These are phyloP conservation scores for Pica pica DNA, from an alignment of 2,113 vertebrate genomes.

Conservation along the genomic window DNA sequence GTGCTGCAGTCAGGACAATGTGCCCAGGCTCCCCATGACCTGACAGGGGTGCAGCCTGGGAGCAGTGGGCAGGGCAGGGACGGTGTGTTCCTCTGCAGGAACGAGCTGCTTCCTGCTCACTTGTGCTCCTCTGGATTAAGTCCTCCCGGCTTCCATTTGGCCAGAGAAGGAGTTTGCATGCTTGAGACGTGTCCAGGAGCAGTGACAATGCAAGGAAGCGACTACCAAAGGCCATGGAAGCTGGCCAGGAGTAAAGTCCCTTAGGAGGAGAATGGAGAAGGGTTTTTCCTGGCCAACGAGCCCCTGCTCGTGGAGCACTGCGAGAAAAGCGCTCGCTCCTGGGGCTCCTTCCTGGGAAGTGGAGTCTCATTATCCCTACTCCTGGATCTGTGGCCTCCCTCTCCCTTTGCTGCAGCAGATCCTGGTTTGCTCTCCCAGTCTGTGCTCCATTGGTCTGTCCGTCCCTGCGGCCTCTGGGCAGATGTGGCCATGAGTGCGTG, in stretches of 20 bases:
- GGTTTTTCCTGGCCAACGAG: background rate
- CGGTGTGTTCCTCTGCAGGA: background rate
- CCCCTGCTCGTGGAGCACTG: background rate
- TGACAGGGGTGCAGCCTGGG: background rate
- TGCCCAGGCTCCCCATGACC: background rate
- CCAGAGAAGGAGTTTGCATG: background rate
- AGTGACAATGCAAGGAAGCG: slow-evolving; percentile 51
- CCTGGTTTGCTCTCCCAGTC: background rate
- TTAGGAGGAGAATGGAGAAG: background rate
- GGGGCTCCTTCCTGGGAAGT: background rate
- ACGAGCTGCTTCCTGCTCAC: background rate
- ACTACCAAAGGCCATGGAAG: background rate
- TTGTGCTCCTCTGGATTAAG: background rate
- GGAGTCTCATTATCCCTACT: rapidly evolving
- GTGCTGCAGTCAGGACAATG: background rate
- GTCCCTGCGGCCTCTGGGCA: background rate
- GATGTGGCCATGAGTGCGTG: rapidly evolving
- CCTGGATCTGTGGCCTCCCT: background rate
- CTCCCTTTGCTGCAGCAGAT: background rate
- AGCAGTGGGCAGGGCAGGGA: background rate
- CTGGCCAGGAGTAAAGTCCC: background rate
- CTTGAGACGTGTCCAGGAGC: background rate
- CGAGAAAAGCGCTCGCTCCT: rapidly evolving
- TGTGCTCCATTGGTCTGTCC: background rate
- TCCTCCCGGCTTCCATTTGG: background rate